Conservation (phyloP, 64 coral and sea anemone genomes). For the Astreopora myriophthalma region DNA sequence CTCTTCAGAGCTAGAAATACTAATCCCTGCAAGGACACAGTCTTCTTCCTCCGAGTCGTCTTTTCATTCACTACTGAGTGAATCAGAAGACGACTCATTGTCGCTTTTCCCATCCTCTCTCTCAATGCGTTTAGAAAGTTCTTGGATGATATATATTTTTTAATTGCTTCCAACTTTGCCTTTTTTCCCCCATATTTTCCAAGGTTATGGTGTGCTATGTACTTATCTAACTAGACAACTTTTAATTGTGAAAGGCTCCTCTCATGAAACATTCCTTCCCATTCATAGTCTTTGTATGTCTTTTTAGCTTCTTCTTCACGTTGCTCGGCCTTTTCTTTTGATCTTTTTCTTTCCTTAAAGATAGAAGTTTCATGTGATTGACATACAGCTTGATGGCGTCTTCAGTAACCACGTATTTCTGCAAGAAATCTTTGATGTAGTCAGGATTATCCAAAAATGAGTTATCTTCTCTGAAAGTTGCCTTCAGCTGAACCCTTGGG, state of each 20-base stretch:
- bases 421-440: slow-evolving; percentile 31
- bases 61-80: slow-evolving; percentile 4
- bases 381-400: slow-evolving; percentile 49
- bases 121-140: slow-evolving; percentile 53
- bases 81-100: slow-evolving; percentile 55
- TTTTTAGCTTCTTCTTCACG: slow-evolving; percentile 65
- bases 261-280: slow-evolving; percentile 38
- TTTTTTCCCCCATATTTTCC: slow-evolving; percentile 57
- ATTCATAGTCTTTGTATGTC: slow-evolving; percentile 57
- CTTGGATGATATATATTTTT: slow-evolving; percentile 40
- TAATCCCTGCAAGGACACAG: slow-evolving; percentile 66
- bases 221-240: slow-evolving; percentile 56
- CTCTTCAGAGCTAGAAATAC: slow-evolving; percentile 66
- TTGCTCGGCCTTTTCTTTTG: slow-evolving; percentile 37
- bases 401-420: slow-evolving; percentile 48
- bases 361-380: slow-evolving; percentile 56
- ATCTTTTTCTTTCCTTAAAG: slow-evolving; percentile 61
- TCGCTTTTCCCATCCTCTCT: slow-evolving; percentile 69
- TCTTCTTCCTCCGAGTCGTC: slow-evolving; percentile 33
- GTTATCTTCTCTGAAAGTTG: slow-evolving; percentile 3
- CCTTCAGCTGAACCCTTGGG: slow-evolving; percentile 19
- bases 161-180: slow-evolving; percentile 52
- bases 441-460: slow-evolving; percentile 56
- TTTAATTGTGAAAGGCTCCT: slow-evolving; percentile 66
- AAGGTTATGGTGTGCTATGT: slow-evolving; percentile 60